Evolutionary conservation across 2,797 vertebrate genomes (phyloP).

Genomic region (Lagorchestes hirsutus): DNA sequence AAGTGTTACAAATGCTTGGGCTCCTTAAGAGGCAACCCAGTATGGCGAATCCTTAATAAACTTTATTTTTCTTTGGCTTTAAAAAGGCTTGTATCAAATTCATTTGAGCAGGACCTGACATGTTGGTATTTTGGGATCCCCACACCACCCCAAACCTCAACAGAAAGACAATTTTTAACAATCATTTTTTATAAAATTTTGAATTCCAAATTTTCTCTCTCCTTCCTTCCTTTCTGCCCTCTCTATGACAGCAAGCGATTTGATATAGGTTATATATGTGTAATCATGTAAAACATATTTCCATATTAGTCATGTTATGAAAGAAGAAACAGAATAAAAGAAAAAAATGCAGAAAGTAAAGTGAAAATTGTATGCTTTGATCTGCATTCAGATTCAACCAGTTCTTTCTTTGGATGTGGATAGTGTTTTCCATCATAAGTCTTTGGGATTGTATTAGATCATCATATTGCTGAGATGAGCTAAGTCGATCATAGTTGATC

Average conservation of each 20-base stretch:
- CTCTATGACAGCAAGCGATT: neutral
- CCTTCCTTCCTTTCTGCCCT: neutral
- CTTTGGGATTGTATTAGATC: neutral
- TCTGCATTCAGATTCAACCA: neutral
- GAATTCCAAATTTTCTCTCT: neutral
- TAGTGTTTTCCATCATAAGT: neutral
- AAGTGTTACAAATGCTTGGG: too few species aligned
- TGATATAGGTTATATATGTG: neutral
- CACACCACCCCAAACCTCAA: too few species aligned
- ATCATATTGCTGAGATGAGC: neutral
- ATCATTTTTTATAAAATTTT: neutral
- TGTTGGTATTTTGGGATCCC: too few species aligned
- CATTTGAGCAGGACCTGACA: too few species aligned
- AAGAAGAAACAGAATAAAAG: neutral
- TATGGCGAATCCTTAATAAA: too few species aligned
- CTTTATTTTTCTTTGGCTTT: too few species aligned
- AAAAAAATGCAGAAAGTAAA: neutral
- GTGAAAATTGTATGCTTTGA: neutral
- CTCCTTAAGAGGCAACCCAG: too few species aligned
- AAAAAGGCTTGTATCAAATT: too few species aligned
- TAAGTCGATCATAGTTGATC: neutral
- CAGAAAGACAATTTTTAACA: neutral
- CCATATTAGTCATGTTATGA: neutral
- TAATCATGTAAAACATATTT: neutral
- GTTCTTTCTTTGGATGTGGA: neutral